Evolutionary conservation across 2,888 invertebrate genomes (phyloP).

Genomic region (Ctena decussata): DNA sequence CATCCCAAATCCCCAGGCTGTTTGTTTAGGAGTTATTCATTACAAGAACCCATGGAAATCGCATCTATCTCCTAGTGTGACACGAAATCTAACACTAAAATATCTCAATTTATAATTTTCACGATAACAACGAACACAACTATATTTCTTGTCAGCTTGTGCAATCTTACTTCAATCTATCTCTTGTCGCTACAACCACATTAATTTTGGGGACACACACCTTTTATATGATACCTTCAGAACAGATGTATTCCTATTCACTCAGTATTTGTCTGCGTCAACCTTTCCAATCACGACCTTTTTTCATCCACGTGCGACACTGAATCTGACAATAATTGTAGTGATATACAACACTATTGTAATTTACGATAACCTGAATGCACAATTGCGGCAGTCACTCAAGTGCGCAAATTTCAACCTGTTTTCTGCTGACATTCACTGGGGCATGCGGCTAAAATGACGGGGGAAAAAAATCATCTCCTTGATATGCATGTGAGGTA

Average conservation of each 20-base stretch:
- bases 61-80: background rate
- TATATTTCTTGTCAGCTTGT: background rate
- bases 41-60: background rate
- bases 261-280: background rate
- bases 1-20: background rate
- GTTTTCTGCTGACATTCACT: conserved; percentile 3
- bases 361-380: background rate
- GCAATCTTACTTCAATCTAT: background rate
- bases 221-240: background rate
- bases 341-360: conserved; percentile 23
- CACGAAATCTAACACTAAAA: conserved; percentile 8
- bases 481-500: background rate
- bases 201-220: background rate
- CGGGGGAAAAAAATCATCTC: background rate
- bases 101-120: background rate
- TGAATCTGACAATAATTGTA: conserved; percentile 1
- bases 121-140: background rate
- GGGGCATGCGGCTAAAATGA: conserved; percentile 1
- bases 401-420: background rate
- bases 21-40: background rate
- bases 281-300: conserved; percentile 3
- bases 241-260: background rate
- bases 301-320: conserved; percentile 25
- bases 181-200: background rate
- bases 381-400: background rate